Conservation (phyloP, 1,140 invertebrate species). For the Heliothis subflexa region DNA sequence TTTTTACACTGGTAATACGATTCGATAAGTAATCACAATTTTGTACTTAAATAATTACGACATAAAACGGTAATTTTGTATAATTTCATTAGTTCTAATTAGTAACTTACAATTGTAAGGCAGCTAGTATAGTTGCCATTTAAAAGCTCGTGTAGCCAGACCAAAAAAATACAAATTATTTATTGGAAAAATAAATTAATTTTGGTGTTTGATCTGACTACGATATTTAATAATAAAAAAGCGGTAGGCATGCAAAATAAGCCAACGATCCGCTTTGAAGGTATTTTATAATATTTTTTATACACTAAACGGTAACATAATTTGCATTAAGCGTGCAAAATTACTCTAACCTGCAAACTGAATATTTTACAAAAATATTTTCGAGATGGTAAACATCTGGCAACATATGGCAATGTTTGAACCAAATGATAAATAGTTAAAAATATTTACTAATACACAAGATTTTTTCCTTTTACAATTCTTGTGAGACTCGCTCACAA, state of each 20-base stretch:
- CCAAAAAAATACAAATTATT: slow-evolving; percentile 11
- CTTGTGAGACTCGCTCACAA: slow-evolving; percentile 8
- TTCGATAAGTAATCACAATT: slow-evolving; percentile 64
- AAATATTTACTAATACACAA: slow-evolving; percentile 1
- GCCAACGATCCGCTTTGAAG: not conserved
- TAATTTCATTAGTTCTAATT: slow-evolving; percentile 45
- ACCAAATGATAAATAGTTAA: slow-evolving; percentile 15
- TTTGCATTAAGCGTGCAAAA: slow-evolving; percentile 47
- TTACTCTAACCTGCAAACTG: slow-evolving; percentile 17
- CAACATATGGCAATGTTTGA: slow-evolving; percentile 33
- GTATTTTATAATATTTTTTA: slow-evolving; percentile 34
- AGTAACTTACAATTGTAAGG: slow-evolving; percentile 21
- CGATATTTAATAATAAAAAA: slow-evolving; percentile 1
- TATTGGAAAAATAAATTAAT: slow-evolving; percentile 25
- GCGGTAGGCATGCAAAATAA: slow-evolving; percentile 38
- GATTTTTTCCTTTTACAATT: slow-evolving; percentile 13
- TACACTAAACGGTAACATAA: slow-evolving; percentile 45
- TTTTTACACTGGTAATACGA: slow-evolving; percentile 72
- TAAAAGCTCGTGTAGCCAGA: slow-evolving; percentile 31
- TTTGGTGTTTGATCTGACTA: slow-evolving; percentile 26
- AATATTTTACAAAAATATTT: slow-evolving; percentile 1
- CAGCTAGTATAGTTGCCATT: slow-evolving; percentile 42
- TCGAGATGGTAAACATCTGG: slow-evolving; percentile 21
- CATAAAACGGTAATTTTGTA: slow-evolving; percentile 48
- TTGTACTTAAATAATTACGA: slow-evolving; percentile 69